A percentile compares a stretch with the other conserved stretches of the same genome.
Conservation (phyloP, 1,140 invertebrate genomes). For the Myzus persicae region DNA sequence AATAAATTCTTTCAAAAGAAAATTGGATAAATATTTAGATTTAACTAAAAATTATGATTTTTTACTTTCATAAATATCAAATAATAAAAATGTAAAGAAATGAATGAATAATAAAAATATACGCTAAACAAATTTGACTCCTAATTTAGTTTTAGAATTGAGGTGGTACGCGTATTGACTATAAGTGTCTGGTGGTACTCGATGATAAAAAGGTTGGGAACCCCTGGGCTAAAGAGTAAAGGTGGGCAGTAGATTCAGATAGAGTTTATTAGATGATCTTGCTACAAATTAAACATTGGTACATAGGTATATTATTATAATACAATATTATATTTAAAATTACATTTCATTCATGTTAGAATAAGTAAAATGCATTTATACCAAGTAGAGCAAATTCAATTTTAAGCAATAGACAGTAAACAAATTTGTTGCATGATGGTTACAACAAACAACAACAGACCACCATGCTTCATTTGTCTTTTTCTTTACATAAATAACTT, state of each 20-base stretch:
- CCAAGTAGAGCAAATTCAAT: not conserved
- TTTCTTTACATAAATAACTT: not conserved
- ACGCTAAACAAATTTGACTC: slow-evolving; percentile 22
- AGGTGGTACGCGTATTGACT: not conserved
- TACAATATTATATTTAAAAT: not conserved
- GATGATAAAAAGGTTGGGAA: no score
- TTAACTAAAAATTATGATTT: not conserved
- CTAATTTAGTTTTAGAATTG: slow-evolving; percentile 46
- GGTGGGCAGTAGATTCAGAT: not conserved
- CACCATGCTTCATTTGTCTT: not conserved
- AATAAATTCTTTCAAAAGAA: slow-evolving; percentile 19
- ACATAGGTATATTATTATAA: no score
- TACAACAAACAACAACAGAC: not conserved
- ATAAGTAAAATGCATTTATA: not conserved
- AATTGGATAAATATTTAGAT: slow-evolving; percentile 30
- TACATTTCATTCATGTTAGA: not conserved
- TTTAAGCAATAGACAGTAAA: not conserved
- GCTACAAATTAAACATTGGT: not conserved
- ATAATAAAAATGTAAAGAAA: slow-evolving; percentile 25
- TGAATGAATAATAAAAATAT: slow-evolving; percentile 46
- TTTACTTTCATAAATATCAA: slow-evolving; percentile 35
- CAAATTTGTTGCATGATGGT: no score
- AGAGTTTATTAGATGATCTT: not conserved
- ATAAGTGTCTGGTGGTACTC: no score
- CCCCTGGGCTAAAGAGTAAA: not conserved